Conservation (phyloP, 2,888 invertebrate species). For the Erannis defoliaria region DNA sequence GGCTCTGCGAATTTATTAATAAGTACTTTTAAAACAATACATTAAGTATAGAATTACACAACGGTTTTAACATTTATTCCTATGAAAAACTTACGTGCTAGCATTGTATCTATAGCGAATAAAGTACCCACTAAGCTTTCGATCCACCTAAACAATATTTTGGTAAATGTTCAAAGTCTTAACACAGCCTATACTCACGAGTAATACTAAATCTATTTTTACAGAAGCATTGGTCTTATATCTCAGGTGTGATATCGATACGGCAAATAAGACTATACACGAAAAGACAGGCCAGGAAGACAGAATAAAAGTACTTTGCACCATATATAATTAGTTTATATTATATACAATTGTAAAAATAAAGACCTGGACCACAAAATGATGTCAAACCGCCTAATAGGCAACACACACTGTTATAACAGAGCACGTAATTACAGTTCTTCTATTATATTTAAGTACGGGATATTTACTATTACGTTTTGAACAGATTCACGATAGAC, state of each 20-base stretch:
- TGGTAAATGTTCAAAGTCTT: slow-evolving; percentile 22
- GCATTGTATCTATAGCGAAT: not conserved
- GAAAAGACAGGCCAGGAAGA: slow-evolving; percentile 16
- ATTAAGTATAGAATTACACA: too few relatives aligned
- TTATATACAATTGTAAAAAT: too few relatives aligned
- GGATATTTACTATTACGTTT: too few relatives aligned
- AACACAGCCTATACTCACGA: slow-evolving; percentile 32
- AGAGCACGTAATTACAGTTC: too few relatives aligned
- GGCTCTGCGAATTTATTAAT: not conserved
- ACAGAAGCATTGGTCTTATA: slow-evolving; percentile 38
- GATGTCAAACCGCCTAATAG: too few relatives aligned
- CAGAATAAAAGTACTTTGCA: slow-evolving; percentile 6
- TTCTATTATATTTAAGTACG: too few relatives aligned
- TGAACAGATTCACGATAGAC: too few relatives aligned
- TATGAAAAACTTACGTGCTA: not conserved
- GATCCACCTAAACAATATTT: not conserved
- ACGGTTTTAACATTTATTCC: not conserved
- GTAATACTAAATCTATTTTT: slow-evolving; percentile 19
- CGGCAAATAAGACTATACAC: too few relatives aligned
- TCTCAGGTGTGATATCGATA: not conserved
- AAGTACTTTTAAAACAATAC: too few relatives aligned
- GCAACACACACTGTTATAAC: too few relatives aligned
- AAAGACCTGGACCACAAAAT: too few relatives aligned
- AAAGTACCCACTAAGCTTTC: not conserved
- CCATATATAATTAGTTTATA: too few relatives aligned